These are phyloP conservation scores for Zosterops lateralis DNA, from an alignment of 2,113 vertebrate genomes.

Conservation along the genomic window DNA sequence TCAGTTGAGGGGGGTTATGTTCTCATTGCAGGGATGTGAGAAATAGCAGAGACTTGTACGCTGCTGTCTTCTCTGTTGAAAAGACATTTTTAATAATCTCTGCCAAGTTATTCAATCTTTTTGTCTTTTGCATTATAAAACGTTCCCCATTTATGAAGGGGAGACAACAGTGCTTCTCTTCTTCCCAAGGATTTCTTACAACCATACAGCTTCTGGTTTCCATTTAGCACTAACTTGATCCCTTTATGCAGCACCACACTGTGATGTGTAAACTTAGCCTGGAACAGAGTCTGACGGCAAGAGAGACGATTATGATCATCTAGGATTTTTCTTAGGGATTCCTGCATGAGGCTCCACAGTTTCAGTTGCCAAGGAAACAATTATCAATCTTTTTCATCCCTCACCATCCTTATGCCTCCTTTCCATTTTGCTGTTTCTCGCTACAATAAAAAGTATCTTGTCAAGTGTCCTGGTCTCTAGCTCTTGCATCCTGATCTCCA, in stretches of 20 bases:
- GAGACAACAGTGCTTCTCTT: not conserved
- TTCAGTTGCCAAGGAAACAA: constrained; percentile 60
- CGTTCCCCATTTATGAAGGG: not conserved
- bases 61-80: not conserved
- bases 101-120: not conserved
- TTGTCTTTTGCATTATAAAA: not conserved
- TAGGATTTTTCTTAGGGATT: constrained; percentile 46
- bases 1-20: not conserved
- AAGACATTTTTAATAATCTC: not conserved
- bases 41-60: not conserved
- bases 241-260: constrained; percentile 26
- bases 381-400: constrained; percentile 42
- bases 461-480: not conserved
- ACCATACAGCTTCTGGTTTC: not conserved
- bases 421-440: constrained; percentile 11
- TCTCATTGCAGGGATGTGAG: not conserved
- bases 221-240: not conserved
- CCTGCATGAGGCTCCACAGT: not conserved
- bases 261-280: constrained; percentile 19
- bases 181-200: not conserved
- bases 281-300: constrained; percentile 15
- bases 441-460: not conserved
- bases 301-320: constrained; percentile 18
- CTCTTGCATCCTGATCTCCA: not conserved
- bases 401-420: not conserved